phyloP scores from a whole-genome alignment of 2,888 invertebrate species.

The Gerris lacustris region DNA sequence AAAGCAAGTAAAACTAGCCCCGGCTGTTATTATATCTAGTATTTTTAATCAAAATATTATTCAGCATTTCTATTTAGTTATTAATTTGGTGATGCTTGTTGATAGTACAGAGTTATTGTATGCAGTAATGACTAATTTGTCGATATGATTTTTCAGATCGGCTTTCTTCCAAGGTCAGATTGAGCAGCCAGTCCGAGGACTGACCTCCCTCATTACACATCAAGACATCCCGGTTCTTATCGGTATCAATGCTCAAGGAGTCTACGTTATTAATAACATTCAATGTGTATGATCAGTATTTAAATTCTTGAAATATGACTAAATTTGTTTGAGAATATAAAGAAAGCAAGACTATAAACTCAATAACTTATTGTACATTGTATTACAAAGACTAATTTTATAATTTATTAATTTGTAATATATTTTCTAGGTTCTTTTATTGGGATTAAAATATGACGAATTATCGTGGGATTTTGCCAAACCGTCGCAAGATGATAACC shows the following conservation, averaged over 20 bases:
- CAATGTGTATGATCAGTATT: conserved; percentile 55
- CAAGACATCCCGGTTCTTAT: conserved; percentile 78
- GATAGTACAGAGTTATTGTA: too few species aligned
- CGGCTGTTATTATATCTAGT: too few species aligned
- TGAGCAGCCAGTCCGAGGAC: conserved; percentile 76
- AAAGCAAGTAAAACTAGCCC: too few species aligned
- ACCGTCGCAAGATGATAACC: conserved; percentile 60
- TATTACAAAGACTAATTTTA: too few species aligned
- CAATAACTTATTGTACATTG: too few species aligned
- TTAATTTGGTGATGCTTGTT: too few species aligned
- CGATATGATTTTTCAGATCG: conserved; percentile 46
- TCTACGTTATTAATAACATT: conserved; percentile 72
- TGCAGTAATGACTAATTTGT: too few species aligned
- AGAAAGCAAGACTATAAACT: neutral
- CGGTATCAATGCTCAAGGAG: conserved; percentile 72
- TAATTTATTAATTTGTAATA: neutral
- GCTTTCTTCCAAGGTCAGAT: conserved; percentile 93
- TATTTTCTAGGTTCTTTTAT: conserved; percentile 57
- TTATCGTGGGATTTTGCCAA: conserved; percentile 87
- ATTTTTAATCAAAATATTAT: too few species aligned
- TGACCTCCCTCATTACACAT: conserved; percentile 72
- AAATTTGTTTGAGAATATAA: conserved; percentile 3
- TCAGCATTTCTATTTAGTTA: too few species aligned
- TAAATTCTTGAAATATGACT: conserved; percentile 5
- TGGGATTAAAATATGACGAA: conserved; percentile 77